These are phyloP conservation scores for Pan troglodytes DNA, from an alignment of 2,113 vertebrate genomes.

Conservation along the genomic window NHGRI_mPanTro3-v2.1_pri NC_072412.2:29037001-29037500, in stretches of 20 bases:
- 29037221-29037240: slow-evolving; percentile 91
- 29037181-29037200: slow-evolving; percentile 73
- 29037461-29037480: neutral
- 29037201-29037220: slow-evolving; percentile 94
- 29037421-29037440: neutral
- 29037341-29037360: slow-evolving; percentile 91
- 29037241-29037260: slow-evolving; percentile 93
- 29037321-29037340: slow-evolving; percentile 96
- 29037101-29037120: neutral
- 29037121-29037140: neutral
- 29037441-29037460: neutral
- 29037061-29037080: slow-evolving; percentile 54
- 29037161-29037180: neutral
- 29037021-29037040: slow-evolving; percentile 68
- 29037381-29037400: neutral
- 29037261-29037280: slow-evolving; percentile 91
- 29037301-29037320: slow-evolving; percentile 89
- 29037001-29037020: slow-evolving; percentile 67
- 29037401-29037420: neutral
- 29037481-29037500: neutral
- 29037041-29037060: slow-evolving; percentile 55
- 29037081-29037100: slow-evolving; percentile 23
- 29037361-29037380: neutral
- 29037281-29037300: slow-evolving; percentile 91
- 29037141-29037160: slow-evolving; percentile 33